These are phyloP conservation scores for Cephalotes varians DNA, from an alignment of 2,888 invertebrate species.

Conservation along the genomic window DNA sequence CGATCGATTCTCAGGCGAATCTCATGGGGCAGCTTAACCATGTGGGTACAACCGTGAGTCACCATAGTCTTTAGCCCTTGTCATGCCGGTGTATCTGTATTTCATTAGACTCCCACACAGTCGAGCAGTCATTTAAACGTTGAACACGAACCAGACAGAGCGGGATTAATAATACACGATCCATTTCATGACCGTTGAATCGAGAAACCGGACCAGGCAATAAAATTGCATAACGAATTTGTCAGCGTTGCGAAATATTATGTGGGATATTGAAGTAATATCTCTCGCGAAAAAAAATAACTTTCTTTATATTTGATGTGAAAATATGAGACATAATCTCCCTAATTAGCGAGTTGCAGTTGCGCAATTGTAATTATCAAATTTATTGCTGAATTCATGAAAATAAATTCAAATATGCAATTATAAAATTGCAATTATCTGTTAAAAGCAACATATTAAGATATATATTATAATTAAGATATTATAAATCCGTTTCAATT, in stretches of 20 bases:
- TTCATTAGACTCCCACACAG: slow-evolving; percentile 74
- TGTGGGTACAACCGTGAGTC: slow-evolving; percentile 14
- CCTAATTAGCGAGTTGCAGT: background rate
- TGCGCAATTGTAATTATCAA: background rate
- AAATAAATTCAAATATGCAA: background rate
- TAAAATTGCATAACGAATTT: slow-evolving; percentile 25
- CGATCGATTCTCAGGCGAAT: background rate
- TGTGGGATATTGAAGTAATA: background rate
- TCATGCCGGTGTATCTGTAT: slow-evolving; percentile 66
- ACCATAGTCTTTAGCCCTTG: slow-evolving; percentile 46
- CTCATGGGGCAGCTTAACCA: background rate
- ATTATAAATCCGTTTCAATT: background rate
- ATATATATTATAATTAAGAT: background rate
- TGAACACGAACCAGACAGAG: background rate
- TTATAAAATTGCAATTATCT: background rate
- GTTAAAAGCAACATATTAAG: background rate
- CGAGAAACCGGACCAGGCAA: background rate
- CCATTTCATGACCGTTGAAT: slow-evolving; percentile 6
- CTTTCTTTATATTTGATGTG: background rate
- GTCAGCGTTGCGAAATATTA: background rate
- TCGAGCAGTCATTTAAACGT: background rate
- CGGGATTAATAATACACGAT: slow-evolving; percentile 8
- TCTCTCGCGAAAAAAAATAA: background rate
- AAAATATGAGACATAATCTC: background rate
- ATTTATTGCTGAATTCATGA: background rate